phyloP scores from a whole-genome alignment of 2,113 vertebrate genomes.

The Ellobius talpinus region DNA sequence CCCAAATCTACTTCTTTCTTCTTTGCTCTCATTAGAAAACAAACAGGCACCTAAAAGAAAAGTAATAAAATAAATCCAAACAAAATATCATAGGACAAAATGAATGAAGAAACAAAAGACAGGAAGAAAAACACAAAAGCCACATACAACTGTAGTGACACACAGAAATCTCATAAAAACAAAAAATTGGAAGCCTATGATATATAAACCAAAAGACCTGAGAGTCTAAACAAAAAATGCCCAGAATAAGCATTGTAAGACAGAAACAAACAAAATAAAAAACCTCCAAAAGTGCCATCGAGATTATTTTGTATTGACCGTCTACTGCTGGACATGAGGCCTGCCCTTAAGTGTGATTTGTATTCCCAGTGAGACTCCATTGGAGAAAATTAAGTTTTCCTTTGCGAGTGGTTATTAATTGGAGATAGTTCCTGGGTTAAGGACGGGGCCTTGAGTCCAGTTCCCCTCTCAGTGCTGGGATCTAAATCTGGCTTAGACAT shows the following conservation, averaged over 20 bases:
- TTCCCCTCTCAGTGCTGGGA: neutral
- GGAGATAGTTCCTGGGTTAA: neutral
- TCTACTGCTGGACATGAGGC: neutral
- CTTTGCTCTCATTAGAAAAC: neutral
- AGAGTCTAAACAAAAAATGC: neutral
- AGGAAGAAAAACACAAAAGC: neutral
- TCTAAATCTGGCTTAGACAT: neutral
- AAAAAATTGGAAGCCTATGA: neutral
- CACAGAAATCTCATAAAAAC: neutral
- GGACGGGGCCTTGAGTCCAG: neutral
- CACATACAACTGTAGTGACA: neutral
- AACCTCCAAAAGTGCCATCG: neutral
- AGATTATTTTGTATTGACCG: neutral
- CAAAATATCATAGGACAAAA: neutral
- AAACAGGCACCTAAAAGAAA: neutral
- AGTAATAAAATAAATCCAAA: neutral
- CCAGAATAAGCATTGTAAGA: neutral
- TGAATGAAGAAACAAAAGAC: neutral
- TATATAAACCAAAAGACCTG: neutral
- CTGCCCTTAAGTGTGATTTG: neutral
- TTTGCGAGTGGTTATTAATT: neutral
- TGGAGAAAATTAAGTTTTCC: neutral
- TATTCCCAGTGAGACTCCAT: neutral
- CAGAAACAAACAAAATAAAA: neutral
- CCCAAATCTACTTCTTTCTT: neutral